Conservation (phyloP, 1,140 invertebrate genomes). For the Cataglyphis hispanica region DNA sequence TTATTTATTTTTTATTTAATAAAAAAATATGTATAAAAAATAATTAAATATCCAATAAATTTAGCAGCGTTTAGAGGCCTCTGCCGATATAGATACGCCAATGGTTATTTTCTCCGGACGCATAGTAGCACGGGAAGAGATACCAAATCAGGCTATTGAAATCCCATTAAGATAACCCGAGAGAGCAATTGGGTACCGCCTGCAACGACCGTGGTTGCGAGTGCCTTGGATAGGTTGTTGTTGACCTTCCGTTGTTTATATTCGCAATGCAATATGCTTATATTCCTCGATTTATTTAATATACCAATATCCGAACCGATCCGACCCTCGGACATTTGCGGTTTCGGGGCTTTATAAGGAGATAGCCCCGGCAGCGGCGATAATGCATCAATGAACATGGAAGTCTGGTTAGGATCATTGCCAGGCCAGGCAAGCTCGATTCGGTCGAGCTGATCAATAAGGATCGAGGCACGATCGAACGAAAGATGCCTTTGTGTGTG, state of each 20-base stretch:
- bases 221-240: constrained; percentile 22
- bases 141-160: constrained; percentile 64
- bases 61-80: background rate
- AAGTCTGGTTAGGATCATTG: constrained; percentile 42
- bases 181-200: constrained; percentile 48
- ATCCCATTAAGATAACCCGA: constrained; percentile 62
- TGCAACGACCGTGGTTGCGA: constrained; percentile 12
- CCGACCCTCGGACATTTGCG: constrained; percentile 16
- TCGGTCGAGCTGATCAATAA: constrained; percentile 48
- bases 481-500: constrained; percentile 34
- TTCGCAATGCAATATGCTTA: background rate
- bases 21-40: background rate
- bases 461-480: constrained; percentile 40
- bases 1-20: background rate
- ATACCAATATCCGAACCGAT: constrained; percentile 24
- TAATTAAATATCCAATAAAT: background rate
- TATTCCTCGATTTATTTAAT: constrained; percentile 45
- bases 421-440: constrained; percentile 16
- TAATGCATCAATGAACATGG: constrained; percentile 43
- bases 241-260: background rate
- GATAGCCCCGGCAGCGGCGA: constrained; percentile 23
- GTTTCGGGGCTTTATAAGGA: constrained; percentile 53
- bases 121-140: constrained; percentile 55
- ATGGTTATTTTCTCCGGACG: background rate
- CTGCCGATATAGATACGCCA: background rate